A percentile compares a stretch with the other conserved stretches of the same genome.
Conservation (phyloP, 2,888 invertebrate genomes). For the Hirudinaria manillensis region DNA sequence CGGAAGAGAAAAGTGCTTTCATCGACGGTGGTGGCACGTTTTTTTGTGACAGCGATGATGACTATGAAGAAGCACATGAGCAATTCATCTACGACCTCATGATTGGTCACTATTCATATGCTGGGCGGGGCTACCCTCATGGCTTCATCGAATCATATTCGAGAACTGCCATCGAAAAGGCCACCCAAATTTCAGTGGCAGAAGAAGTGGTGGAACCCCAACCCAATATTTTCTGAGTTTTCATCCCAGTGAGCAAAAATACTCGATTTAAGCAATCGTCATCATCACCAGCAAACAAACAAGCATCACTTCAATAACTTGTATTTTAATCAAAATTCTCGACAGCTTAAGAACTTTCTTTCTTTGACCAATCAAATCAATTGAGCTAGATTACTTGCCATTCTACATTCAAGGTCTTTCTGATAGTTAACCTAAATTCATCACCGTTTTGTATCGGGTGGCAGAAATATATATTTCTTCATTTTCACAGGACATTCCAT, state of each 20-base stretch:
- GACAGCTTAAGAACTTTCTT: not conserved
- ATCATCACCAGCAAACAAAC: constrained; percentile 15
- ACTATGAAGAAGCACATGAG: not conserved
- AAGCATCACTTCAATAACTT: not conserved
- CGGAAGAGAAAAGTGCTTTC: not conserved
- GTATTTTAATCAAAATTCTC: not conserved
- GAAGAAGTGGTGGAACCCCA: not conserved
- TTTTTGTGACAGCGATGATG: not conserved
- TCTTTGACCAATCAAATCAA: too few species aligned
- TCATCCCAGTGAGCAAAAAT: not conserved
- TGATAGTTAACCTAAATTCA: too few species aligned
- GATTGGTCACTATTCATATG: constrained; percentile 22
- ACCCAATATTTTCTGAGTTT: not conserved
- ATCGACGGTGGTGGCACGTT: not conserved
- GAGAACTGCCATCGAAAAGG: not conserved
- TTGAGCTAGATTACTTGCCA: too few species aligned
- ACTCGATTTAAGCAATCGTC: constrained; percentile 9
- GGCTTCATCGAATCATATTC: constrained; percentile 4
- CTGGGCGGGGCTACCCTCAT: constrained; percentile 30
- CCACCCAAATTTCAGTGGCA: not conserved
- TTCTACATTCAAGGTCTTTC: too few species aligned
- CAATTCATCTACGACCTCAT: constrained; percentile 21
- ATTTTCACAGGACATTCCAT: too few species aligned
- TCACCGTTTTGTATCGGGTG: too few species aligned
- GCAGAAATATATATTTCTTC: too few species aligned